These are phyloP conservation scores for Sus scrofa DNA, from an alignment of 2,113 vertebrate species.

Conservation along the genomic window DNA sequence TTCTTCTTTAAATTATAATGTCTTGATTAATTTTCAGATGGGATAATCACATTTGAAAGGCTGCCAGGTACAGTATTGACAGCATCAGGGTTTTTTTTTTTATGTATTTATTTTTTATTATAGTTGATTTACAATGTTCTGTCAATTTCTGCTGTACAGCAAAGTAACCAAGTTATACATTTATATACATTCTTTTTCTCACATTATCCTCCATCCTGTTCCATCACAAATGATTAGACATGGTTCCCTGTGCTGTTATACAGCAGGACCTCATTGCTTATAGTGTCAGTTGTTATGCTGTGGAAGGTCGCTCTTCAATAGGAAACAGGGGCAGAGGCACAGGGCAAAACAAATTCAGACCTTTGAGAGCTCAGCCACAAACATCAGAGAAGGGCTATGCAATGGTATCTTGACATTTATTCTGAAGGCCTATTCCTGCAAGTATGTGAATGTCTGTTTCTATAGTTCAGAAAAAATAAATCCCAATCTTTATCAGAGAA, in stretches of 20 bases:
- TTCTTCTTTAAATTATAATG: constrained; percentile 67
- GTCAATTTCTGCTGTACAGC: too few relatives aligned
- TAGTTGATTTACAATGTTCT: too few relatives aligned
- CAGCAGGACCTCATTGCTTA: too few relatives aligned
- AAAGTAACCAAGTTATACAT: too few relatives aligned
- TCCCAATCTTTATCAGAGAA: background rate
- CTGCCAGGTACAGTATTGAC: background rate
- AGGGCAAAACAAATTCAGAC: background rate
- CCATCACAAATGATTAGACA: too few relatives aligned
- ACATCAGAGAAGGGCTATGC: background rate
- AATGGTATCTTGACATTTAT: background rate
- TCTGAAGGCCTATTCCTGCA: background rate
- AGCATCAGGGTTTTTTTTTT: background rate
- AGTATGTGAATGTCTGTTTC: background rate
- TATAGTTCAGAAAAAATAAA: constrained; percentile 9
- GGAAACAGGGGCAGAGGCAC: background rate
- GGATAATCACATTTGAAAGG: background rate
- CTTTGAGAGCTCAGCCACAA: background rate
- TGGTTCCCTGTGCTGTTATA: too few relatives aligned
- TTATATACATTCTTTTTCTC: too few relatives aligned
- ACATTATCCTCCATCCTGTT: too few relatives aligned
- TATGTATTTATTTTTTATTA: too few relatives aligned
- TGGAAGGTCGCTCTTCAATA: background rate
- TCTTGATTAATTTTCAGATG: constrained; percentile 48
- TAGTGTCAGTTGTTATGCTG: background rate